Conservation (phyloP, 2,888 invertebrate genomes). For the Bibio marci region DNA sequence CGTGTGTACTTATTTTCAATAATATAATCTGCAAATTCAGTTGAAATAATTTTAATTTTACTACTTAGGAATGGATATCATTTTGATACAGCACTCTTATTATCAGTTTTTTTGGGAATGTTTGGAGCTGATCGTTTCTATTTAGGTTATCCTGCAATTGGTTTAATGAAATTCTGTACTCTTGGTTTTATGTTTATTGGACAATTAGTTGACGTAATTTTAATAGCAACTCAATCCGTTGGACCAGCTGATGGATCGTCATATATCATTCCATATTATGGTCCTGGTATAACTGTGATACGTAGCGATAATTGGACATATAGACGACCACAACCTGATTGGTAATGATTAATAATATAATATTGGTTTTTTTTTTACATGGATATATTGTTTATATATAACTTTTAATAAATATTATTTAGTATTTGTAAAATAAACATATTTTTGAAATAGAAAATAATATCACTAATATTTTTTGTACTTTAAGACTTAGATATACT, state of each 20-base stretch:
- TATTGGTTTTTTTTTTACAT: no score
- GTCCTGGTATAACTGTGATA: slow-evolving; percentile 67
- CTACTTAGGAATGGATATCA: slow-evolving; percentile 77
- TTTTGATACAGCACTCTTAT: slow-evolving; percentile 74
- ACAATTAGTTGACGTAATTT: slow-evolving; percentile 83
- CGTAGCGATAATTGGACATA: slow-evolving; percentile 73
- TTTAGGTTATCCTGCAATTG: slow-evolving; percentile 93
- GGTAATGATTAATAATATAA: no score
- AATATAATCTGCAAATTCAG: not conserved
- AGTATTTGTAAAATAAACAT: no score
- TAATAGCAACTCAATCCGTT: slow-evolving; percentile 55
- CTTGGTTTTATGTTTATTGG: slow-evolving; percentile 93
- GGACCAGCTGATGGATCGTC: slow-evolving; percentile 90
- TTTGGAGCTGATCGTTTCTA: slow-evolving; percentile 96
- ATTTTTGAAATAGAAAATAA: no score
- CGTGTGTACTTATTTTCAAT: slow-evolving; percentile 44
- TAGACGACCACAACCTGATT: slow-evolving; percentile 61
- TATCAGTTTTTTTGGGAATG: slow-evolving; percentile 96
- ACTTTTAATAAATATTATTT: no score
- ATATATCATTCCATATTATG: slow-evolving; percentile 86
- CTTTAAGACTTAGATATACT: no score
- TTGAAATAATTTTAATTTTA: not conserved
- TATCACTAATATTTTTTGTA: no score
- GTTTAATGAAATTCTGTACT: slow-evolving; percentile 86
- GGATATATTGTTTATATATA: no score